phyloP scores from a whole-genome alignment of 2,888 invertebrate species.

The Leptopilina drosophilae region DNA sequence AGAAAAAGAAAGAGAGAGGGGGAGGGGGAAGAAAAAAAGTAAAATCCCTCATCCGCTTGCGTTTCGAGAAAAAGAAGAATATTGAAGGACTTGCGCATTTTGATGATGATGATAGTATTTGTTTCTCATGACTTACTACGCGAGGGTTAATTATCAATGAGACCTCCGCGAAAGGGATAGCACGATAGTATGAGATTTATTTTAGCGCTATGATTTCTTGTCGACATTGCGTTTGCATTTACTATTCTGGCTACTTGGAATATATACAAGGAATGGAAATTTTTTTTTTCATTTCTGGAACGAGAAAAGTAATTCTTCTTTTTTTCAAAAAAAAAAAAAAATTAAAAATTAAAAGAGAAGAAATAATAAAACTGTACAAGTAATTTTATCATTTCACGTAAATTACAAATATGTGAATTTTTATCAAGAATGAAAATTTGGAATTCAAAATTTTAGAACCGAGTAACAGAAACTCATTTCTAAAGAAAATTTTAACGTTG shows the following conservation, averaged over 20 bases:
- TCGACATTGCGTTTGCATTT: conserved; percentile 17
- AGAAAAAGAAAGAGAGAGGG: not conserved
- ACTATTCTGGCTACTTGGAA: not conserved
- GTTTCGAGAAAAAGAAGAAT: conserved; percentile 6
- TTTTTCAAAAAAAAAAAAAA: no score
- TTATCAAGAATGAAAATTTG: no score
- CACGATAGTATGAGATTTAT: not conserved
- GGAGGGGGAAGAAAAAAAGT: not conserved
- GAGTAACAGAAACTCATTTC: no score
- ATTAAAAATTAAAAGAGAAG: no score
- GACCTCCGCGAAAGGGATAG: conserved; percentile 12
- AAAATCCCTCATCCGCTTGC: conserved; percentile 14
- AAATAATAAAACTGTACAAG: no score
- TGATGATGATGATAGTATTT: conserved; percentile 10
- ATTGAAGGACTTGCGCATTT: conserved; percentile 26
- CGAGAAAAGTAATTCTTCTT: no score
- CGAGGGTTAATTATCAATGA: conserved; percentile 25
- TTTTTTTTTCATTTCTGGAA: conserved; percentile 31
- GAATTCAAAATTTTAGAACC: no score
- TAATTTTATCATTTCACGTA: no score
- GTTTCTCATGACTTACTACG: conserved; percentile 9
- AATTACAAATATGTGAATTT: no score
- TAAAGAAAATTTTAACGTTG: no score
- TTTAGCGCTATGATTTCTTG: not conserved
- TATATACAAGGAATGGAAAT: conserved; percentile 17